Evolutionary conservation across 2,888 invertebrate genomes (phyloP), one percentile per base, ranked within the genome.

Genomic region (Syrista parreyssii): DNA sequence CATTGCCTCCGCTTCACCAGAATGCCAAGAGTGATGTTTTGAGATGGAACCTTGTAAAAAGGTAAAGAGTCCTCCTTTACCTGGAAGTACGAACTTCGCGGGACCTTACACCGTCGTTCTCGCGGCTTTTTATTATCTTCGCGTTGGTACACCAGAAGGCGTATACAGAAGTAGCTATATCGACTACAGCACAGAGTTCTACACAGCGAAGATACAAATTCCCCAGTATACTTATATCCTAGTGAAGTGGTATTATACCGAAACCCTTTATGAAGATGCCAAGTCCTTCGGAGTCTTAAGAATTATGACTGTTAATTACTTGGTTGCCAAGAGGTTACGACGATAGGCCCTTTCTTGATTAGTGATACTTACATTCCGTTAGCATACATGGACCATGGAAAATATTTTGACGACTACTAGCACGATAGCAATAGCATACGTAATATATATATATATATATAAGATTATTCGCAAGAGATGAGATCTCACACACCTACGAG

Each of bases 281-380:
- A 33, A 71, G 33, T 32, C 30, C 71, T 31, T 68, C 68, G n/a
- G 74, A 73, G 73, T 68, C 74, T 74, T 15, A 71, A 77, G 69
- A 75, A 77, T 74, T 74, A 77, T 77, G 74, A 74, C 71, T 74
- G 77, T 74, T 77, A 77, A 77, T 77, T 77, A 68, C 77, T 75
- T 74, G 68, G 69, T 71, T 73, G 73, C 31, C 32, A 30, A 30
- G 31, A 40, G 32, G 68, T 30, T 32, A 30, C 75, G 34, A 31
- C 6, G 12, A 73, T 15, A 73, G 40, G 30, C n/a, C 32, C 71
- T 36, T 69, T 68, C 75, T 77, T 68, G 55, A 77, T 77, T 69
- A 77, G 77, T 35, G 36, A 15, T 23, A 55, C 23, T 32, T 69
- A 74, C 69, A 75, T 68, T 76, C 36, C 72, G 76, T 77, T 77